phyloP scores from a whole-genome alignment of 2,797 vertebrate species.

The Typhlichthys subterraneus region DNA sequence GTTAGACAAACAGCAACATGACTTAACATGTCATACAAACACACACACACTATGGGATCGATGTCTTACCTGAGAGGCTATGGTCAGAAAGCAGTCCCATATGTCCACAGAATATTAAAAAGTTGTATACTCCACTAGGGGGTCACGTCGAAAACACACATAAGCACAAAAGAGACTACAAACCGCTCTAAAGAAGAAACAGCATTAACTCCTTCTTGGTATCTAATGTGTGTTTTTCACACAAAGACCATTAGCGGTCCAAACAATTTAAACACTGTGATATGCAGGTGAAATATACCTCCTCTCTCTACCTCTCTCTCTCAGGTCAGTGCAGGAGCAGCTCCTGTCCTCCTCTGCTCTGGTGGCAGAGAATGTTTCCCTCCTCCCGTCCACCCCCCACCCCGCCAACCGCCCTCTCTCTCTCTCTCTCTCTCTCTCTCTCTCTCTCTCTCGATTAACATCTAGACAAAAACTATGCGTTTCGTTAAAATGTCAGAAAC shows the following conservation, averaged over 20 bases:
- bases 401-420: constrained; percentile 21
- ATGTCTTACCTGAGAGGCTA: constrained; percentile 65
- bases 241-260: constrained; percentile 9
- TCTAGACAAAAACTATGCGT: neutral
- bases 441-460: constrained; percentile 4
- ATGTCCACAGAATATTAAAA: constrained; percentile 63
- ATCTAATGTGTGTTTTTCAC: constrained; percentile 15
- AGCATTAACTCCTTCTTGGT: neutral
- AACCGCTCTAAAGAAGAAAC: neutral
- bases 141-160: constrained; percentile 22
- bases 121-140: constrained; percentile 48
- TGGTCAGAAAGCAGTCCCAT: constrained; percentile 46
- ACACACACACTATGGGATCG: neutral
- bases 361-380: constrained; percentile 66
- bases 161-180: constrained; percentile 14
- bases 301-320: constrained; percentile 9
- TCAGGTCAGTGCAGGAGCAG: constrained; percentile 57
- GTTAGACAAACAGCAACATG: no score
- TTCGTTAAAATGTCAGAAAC: constrained; percentile 15
- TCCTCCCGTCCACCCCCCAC: constrained; percentile 48
- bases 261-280: constrained; percentile 1
- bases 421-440: constrained; percentile 11
- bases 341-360: constrained; percentile 56
- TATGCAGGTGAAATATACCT: constrained; percentile 7
- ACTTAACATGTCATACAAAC: constrained; percentile 1